Conservation (phyloP, 2,888 invertebrate species). For the Hyalella azteca region DNA sequence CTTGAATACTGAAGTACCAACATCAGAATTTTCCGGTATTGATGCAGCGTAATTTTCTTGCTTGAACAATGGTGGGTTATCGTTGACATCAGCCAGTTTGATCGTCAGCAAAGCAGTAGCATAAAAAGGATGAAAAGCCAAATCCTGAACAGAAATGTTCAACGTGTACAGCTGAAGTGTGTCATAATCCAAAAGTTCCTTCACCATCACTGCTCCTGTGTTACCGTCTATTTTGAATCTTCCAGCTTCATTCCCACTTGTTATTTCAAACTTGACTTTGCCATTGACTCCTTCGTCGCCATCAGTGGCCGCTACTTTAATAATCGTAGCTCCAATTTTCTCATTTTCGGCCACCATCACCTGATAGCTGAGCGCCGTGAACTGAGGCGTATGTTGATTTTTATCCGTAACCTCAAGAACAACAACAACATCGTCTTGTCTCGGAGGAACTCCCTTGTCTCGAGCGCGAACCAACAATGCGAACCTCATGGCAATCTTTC, state of each 20-base stretch:
- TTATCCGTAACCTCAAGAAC: constrained; percentile 83
- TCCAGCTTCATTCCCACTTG: constrained; percentile 75
- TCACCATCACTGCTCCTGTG: constrained; percentile 80
- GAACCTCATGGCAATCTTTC: constrained; percentile 68
- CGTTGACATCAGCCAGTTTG: constrained; percentile 88
- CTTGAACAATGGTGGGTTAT: constrained; percentile 87
- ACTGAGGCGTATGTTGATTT: constrained; percentile 80
- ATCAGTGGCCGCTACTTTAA: constrained; percentile 84
- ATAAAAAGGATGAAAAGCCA: constrained; percentile 79
- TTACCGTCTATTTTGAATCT: constrained; percentile 80
- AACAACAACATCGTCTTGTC: constrained; percentile 76
- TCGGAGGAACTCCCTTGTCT: constrained; percentile 87
- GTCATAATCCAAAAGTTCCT: constrained; percentile 85
- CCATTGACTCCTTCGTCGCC: constrained; percentile 89
- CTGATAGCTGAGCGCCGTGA: constrained; percentile 81
- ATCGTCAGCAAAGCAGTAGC: constrained; percentile 83
- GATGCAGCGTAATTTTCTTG: constrained; percentile 77
- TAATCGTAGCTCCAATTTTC: constrained; percentile 81
- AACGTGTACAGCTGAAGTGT: constrained; percentile 81
- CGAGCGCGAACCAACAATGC: constrained; percentile 75
- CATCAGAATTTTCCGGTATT: constrained; percentile 81
- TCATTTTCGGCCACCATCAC: constrained; percentile 92
- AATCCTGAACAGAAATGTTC: constrained; percentile 85
- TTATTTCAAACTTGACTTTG: constrained; percentile 81
- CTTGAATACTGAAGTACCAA: constrained; percentile 76